phyloP scores from a whole-genome alignment of 2,113 vertebrate species.

The Solenodon paradoxus region DNA sequence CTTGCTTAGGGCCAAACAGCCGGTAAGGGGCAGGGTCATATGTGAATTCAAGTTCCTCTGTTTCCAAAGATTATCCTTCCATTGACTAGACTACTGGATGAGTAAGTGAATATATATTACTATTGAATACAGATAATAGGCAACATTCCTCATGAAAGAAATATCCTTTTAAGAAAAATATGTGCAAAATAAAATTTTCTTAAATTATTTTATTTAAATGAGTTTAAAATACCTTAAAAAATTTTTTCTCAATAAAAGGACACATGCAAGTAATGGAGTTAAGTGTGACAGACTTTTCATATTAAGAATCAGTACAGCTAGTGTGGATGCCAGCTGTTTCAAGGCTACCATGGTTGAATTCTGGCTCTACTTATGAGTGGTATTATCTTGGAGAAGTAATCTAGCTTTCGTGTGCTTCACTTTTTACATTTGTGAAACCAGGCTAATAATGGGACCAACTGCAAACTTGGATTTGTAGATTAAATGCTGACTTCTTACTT shows the following conservation, averaged over 20 bases:
- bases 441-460: neutral
- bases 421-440: neutral
- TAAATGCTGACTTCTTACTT: slow-evolving; percentile 10
- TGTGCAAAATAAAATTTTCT: neutral
- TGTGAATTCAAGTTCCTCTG: neutral
- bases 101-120: neutral
- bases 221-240: too few relatives aligned
- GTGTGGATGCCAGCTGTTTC: neutral
- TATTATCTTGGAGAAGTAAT: neutral
- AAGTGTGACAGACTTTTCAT: neutral
- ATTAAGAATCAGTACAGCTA: neutral
- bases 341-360: neutral
- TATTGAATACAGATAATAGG: neutral
- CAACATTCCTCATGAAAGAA: neutral
- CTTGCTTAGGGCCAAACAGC: neutral
- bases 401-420: neutral
- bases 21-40: neutral
- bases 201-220: neutral
- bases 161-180: neutral
- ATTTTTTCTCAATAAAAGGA: neutral
- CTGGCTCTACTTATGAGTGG: neutral
- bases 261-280: neutral
- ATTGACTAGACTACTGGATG: neutral
- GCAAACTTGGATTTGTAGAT: neutral
- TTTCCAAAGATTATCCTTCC: slow-evolving; percentile 31